These are phyloP conservation scores for Montifringilla adamsi DNA, from an alignment of 2,113 vertebrate genomes.

Conservation along the genomic window DNA sequence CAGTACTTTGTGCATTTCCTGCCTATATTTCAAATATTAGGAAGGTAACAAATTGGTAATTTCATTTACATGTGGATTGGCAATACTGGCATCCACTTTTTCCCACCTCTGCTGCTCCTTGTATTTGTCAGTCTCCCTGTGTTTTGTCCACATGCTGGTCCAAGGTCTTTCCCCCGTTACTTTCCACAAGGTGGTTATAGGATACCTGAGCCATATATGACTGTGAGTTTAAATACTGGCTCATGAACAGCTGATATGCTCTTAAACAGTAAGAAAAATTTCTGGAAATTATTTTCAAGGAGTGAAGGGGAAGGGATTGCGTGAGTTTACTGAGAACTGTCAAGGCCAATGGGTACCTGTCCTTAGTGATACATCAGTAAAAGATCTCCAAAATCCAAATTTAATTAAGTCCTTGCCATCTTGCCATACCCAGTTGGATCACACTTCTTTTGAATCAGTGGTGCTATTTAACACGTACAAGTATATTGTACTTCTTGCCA, in stretches of 20 bases:
- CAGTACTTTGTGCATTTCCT: background rate
- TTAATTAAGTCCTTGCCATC: background rate
- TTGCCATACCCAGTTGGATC: background rate
- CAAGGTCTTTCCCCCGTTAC: background rate
- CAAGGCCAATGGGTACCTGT: background rate
- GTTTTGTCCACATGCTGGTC: background rate
- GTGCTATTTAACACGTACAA: rapidly evolving
- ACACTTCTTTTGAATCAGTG: background rate
- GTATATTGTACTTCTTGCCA: background rate
- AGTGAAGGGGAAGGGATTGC: background rate
- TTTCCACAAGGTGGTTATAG: background rate
- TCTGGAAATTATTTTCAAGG: background rate
- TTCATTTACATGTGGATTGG: background rate
- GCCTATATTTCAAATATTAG: background rate
- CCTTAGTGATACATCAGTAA: background rate
- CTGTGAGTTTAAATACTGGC: background rate
- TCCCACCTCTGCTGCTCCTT: background rate
- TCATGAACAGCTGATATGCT: rapidly evolving
- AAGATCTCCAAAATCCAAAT: background rate
- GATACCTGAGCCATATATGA: background rate
- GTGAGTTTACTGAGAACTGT: background rate
- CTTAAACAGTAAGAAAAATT: background rate
- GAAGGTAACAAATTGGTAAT: background rate
- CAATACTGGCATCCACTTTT: background rate
- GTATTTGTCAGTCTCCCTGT: background rate